Evolutionary conservation across 2,797 vertebrate species (phyloP).

Genomic region (Phyllotis vaccarum): DNA sequence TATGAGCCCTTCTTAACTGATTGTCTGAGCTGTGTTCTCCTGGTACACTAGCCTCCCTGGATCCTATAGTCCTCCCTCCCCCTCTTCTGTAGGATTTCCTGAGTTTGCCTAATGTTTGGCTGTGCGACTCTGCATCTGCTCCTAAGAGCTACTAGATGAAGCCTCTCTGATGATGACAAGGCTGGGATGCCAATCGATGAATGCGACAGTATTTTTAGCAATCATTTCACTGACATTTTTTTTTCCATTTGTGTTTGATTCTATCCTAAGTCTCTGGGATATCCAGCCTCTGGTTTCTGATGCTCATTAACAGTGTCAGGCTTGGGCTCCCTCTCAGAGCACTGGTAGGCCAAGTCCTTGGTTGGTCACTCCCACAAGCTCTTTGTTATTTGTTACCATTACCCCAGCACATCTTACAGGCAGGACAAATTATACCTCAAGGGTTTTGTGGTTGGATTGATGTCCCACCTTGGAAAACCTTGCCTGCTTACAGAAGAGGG

Average conservation of each 20-base stretch:
- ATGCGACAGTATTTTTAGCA: not conserved
- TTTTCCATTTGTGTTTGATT: not conserved
- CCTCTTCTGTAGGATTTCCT: not conserved
- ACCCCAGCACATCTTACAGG: not conserved
- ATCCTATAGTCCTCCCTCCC: not conserved
- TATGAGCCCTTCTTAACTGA: not conserved
- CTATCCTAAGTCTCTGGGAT: not conserved
- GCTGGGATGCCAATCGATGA: not conserved
- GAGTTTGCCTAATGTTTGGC: not conserved
- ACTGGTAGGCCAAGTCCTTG: not conserved
- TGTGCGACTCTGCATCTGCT: not conserved
- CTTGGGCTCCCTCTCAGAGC: not conserved
- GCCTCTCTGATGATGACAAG: not conserved
- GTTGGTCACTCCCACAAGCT: not conserved
- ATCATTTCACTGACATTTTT: not conserved
- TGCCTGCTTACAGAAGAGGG: not conserved
- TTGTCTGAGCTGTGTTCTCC: not conserved
- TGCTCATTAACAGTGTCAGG: not conserved
- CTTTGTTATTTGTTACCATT: not conserved
- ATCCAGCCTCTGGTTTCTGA: not conserved
- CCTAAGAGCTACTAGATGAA: not conserved
- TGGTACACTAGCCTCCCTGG: not conserved
- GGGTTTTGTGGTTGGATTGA: not conserved
- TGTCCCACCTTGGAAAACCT: not conserved
- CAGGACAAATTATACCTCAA: not conserved